Base-by-base conservation (phyloP, 1,140 invertebrate species). In the Danaus plexippus region DNA sequence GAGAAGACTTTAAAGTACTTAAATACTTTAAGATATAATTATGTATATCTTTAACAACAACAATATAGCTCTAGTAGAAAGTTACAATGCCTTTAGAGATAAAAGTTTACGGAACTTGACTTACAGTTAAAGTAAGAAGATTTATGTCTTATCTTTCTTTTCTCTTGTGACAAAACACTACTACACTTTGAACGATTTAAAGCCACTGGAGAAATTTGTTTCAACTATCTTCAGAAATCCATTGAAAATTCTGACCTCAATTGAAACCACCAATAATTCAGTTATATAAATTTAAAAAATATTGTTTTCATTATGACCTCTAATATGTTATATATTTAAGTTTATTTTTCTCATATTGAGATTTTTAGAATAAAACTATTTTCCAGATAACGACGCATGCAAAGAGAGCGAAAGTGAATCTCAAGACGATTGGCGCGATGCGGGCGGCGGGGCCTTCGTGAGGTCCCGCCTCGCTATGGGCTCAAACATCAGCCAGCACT, bases 401-500 rank as follows among this genome's bases (percentile, higher is more conserved):
- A 58, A 62, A 48, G 51, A 61, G 54, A 75, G 56, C 57, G 71
- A 65, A 9, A 69, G 55, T 62, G 68, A 60, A 43, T 63, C 61
- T 47, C 63, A 67, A 51, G 71, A 72, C 54, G 65, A 61, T 61
- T 67, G 77, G 68, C 75, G 69, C 63, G 60, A 84, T 80, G 79
- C 63, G 69, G 75, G 67, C 66, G 77, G 75, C 78, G 80, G 80
- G 79, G 69, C 80, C 77, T 71, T 66, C 71, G 52, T 82, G 68
- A 80, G 82, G 80, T 80, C 78, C 77, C 78, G 75, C 82, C 79
- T 71, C 59, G 72, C 75, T 57, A 93, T 93, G 92, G 92, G 92
- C 63, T 92, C 92, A 22, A 93, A 93, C 84, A 88, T 93, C 57
- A 93, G 92, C 78, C 89, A 92, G 43, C 91, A 92, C 73, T 92